Evolutionary conservation across 2,113 vertebrate genomes (phyloP).

Genomic region (Potamarius usumacintae): DNA sequence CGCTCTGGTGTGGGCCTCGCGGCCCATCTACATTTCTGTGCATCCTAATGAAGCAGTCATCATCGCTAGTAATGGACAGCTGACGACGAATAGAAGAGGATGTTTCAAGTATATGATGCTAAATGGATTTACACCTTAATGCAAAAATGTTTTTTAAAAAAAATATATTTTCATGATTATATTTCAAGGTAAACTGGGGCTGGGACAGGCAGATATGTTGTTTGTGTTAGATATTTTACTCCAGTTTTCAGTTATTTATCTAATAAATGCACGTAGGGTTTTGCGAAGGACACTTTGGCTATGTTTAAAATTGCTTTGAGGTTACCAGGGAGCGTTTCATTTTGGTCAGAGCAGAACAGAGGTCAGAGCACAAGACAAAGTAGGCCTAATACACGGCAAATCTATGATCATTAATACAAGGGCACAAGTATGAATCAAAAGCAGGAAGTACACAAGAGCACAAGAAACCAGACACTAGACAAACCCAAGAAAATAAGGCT

Average conservation of each 20-base stretch:
- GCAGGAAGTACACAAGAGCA: neutral
- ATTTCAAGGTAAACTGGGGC: neutral
- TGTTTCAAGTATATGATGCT: neutral
- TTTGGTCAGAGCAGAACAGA: neutral
- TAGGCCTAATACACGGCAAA: neutral
- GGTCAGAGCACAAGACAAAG: neutral
- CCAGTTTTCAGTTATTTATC: neutral
- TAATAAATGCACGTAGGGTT: neutral
- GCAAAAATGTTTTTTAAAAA: neutral
- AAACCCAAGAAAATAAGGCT: neutral
- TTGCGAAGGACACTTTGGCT: neutral
- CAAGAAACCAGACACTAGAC: neutral
- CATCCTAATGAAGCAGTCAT: too few species aligned
- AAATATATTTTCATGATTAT: neutral
- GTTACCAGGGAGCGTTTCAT: neutral
- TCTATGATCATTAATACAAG: neutral
- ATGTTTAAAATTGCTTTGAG: neutral
- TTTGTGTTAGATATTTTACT: neutral
- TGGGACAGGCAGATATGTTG: neutral
- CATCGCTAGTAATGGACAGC: too few species aligned
- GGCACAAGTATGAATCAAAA: neutral
- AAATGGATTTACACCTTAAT: neutral
- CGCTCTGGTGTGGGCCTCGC: too few species aligned
- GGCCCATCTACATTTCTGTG: too few species aligned
- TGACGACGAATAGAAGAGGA: neutral